Percentiles rank a stretch among this genome's conserved stretches.
These are phyloP conservation scores for Monopterus albus DNA, from an alignment of 2,113 vertebrate species.

Conservation along the genomic window DNA sequence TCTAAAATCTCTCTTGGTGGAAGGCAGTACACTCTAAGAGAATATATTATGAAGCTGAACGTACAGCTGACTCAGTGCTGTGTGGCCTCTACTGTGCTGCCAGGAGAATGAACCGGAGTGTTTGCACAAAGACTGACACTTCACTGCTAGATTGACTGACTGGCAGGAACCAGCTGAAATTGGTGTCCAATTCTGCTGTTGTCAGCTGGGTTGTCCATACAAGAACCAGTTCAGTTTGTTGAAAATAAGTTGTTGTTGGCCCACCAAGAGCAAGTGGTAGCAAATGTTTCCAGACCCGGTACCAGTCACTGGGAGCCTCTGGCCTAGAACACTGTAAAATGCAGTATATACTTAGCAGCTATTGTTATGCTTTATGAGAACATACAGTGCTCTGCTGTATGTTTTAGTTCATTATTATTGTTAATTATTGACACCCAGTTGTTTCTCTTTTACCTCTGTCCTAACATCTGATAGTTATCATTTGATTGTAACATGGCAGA, in stretches of 20 bases:
- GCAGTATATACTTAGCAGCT: background rate
- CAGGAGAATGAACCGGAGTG: background rate
- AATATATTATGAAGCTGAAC: background rate
- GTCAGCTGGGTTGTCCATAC: background rate
- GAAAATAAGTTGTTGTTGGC: too few relatives aligned
- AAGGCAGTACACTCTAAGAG: background rate
- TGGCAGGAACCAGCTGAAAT: background rate
- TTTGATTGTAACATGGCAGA: too few relatives aligned
- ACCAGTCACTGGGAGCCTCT: background rate
- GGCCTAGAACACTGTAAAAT: background rate
- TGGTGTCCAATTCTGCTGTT: background rate
- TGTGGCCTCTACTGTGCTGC: background rate
- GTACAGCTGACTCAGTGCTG: background rate
- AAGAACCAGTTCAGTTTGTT: background rate
- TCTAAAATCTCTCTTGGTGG: background rate
- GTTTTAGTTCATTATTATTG: background rate
- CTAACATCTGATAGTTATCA: too few relatives aligned
- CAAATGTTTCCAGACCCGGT: background rate
- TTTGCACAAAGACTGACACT: conserved; percentile 46
- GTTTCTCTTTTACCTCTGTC: too few relatives aligned
- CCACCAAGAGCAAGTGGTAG: too few relatives aligned
- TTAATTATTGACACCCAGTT: too few relatives aligned
- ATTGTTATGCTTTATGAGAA: background rate
- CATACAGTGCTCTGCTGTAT: background rate
- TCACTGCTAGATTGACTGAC: conserved; percentile 14